These are phyloP conservation scores for Gymnogyps californianus DNA, from an alignment of 2,113 vertebrate genomes.

Conservation along the genomic window DNA sequence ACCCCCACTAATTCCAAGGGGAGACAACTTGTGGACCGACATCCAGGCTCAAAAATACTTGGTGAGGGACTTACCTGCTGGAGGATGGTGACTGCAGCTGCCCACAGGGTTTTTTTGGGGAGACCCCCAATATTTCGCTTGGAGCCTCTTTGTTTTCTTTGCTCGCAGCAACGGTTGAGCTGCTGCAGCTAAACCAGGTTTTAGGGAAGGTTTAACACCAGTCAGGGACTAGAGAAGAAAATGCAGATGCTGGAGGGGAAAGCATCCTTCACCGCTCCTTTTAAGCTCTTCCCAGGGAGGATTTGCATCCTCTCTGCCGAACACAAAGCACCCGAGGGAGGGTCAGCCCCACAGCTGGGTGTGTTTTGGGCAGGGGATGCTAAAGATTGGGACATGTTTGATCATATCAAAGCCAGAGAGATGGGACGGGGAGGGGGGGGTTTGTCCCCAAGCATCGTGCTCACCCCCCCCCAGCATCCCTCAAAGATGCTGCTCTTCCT, in stretches of 20 bases:
- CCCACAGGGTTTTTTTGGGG: rapidly evolving
- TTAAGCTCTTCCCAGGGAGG: neutral
- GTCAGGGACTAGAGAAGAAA: neutral
- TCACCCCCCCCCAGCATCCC: neutral
- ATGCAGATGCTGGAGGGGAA: rapidly evolving
- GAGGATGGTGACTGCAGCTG: rapidly evolving
- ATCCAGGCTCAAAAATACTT: neutral
- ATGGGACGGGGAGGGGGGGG: rapidly evolving
- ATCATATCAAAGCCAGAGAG: neutral
- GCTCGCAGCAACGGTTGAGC: neutral
- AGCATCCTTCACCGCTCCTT: neutral
- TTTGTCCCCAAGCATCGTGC: rapidly evolving
- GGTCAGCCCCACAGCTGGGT: neutral
- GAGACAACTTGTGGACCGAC: rapidly evolving
- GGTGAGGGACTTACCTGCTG: neutral
- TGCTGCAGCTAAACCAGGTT: neutral
- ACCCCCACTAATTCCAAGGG: rapidly evolving
- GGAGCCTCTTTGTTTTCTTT: rapidly evolving
- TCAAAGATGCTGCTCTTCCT: rapidly evolving
- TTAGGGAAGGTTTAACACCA: neutral
- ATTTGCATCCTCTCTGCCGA: neutral
- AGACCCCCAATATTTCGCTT: neutral
- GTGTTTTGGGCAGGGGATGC: neutral
- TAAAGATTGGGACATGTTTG: rapidly evolving
- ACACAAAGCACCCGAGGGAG: neutral